Percentiles rank a stretch among this genome's conserved stretches.
Evolutionary conservation across 2,797 vertebrate genomes (phyloP).

Genomic region (Echeneis naucrates): DNA sequence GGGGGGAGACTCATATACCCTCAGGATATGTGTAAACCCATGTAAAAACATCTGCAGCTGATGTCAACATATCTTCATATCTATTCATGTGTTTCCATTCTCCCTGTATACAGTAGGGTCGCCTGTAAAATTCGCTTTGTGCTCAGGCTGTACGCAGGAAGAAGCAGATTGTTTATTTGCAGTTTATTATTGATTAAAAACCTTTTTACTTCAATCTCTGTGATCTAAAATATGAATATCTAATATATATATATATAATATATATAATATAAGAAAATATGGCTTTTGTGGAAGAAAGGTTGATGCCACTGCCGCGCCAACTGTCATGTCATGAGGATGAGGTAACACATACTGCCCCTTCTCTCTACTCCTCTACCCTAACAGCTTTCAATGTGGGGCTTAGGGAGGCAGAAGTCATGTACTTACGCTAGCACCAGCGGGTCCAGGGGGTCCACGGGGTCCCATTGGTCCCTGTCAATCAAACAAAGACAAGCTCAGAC

Average conservation of each 20-base stretch:
- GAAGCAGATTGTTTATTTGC: not conserved
- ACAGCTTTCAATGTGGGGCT: not conserved
- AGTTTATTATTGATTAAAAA: no score
- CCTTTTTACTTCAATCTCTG: no score
- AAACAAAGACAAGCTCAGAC: conserved; percentile 48
- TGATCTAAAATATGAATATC: no score
- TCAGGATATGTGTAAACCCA: not conserved
- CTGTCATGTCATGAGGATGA: not conserved
- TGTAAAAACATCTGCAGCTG: not conserved
- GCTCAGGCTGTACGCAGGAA: not conserved
- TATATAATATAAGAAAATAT: no score
- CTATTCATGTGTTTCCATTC: no score
- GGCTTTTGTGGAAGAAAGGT: no score
- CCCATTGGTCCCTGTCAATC: conserved; percentile 91
- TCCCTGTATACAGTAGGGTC: not conserved
- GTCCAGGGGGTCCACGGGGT: conserved; percentile 92
- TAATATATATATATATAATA: no score
- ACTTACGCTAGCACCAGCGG: conserved; percentile 92
- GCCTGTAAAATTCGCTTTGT: not conserved
- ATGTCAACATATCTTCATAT: not conserved
- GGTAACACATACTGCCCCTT: not conserved
- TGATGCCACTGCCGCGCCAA: no score
- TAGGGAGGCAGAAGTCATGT: conserved; percentile 31
- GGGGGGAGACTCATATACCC: not conserved
- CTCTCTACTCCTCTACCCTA: not conserved